Conservation (phyloP, 2,797 vertebrate species). For the Sardinella longiceps region DNA sequence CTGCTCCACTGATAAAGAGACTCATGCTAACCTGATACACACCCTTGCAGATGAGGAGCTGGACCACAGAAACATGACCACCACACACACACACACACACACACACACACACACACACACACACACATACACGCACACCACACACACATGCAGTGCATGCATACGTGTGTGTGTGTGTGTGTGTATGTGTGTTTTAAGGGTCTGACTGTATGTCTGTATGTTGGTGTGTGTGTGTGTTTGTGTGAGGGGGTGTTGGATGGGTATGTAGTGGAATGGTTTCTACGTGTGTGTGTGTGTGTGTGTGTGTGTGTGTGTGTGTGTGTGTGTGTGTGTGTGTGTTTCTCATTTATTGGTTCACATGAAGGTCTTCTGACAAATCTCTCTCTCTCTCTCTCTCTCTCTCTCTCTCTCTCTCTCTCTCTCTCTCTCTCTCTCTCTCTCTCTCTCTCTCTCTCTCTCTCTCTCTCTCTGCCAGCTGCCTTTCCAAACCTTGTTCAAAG, state of each 20-base stretch:
- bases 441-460: neutral
- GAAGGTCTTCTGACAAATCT: no score
- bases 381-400: neutral
- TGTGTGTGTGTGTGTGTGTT: no score
- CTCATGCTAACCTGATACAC: neutral
- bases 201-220: no score
- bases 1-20: neutral
- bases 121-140: neutral
- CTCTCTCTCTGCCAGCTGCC: neutral
- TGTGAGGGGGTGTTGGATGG: no score
- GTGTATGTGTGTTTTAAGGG: no score
- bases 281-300: no score
- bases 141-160: neutral
- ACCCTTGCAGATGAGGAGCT: neutral
- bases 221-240: no score
- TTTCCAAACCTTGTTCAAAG: no score
- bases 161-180: no score
- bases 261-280: no score
- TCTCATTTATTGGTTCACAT: no score
- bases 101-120: neutral
- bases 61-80: neutral
- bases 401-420: neutral
- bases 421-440: slow-evolving; percentile 43
- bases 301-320: no score
- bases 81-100: neutral